Base-by-base conservation (phyloP, 2,888 invertebrate species). In the Salticus scenicus region DNA sequence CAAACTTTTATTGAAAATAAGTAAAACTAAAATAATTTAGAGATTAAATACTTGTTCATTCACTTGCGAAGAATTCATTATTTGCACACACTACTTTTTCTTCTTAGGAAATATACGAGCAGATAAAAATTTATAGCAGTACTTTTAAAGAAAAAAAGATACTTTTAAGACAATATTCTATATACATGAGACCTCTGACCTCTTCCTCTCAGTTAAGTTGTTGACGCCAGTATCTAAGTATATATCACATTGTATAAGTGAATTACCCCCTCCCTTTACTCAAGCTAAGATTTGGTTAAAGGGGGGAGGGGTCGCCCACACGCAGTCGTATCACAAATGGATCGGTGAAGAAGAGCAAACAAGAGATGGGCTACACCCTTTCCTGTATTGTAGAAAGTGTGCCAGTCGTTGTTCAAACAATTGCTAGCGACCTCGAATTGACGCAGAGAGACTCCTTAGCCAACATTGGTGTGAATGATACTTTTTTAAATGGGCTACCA, bases 311-410 rank as follows among this genome's bases (percentile, higher is more conserved):
- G 66, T 66, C 75, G 66, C 83, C 72, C 69, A 77, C 83, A 57
- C 77, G 10, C 27, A 47, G 30, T 31, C 57, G 51, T 47, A 76
- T 83, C 71, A 33, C 73, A 84, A 84, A 84, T 84, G 67, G 77
- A 76, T 83, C 76, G 76, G 28, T 72, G 67, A 67, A 83, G 83
- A 83, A 84, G 82, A 76, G 82, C 83, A 77, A 84, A 84, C 73
- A 84, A 73, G 66, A 75, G 74, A 75, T 74, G 42, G 57, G 64
- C 66, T 41, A 64, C 83, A 77, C 83, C 83, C 76, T 83, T 83
- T 84, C 72, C 72, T 77, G 72, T 71, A 37, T 71, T 31, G 41
- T 63, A 31, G 20, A 72, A 84, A 84, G 77, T 84, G 83, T 84
- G 77, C 82, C 82, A 83, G 47, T 66, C 66, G 82, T 71, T 83